Base-by-base conservation (phyloP, 1,140 invertebrate genomes). In the Aradophagus sp. region DNA sequence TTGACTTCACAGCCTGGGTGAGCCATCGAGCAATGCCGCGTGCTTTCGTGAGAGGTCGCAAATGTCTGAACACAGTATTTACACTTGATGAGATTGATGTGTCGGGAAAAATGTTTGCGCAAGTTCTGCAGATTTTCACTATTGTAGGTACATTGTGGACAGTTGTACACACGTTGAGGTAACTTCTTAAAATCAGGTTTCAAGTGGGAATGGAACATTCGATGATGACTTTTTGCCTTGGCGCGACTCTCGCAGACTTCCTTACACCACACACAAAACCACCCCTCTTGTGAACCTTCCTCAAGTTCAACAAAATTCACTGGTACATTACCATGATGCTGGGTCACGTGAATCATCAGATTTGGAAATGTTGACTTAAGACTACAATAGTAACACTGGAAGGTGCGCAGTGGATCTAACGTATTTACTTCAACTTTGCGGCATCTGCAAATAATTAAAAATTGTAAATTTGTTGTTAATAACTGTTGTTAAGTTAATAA, bases 171-270 rank as follows among this genome's bases (percentile, higher is more conserved):
- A 35, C 35, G 32, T 31, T 29, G 31, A 1, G 71, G 34, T 6
- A 69, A 4, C 59, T 63, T 76, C 15, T 68, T 78, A 8, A 80
- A 84, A 1, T 77, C 73, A 1, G 73, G 55, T 0, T 67, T 66
- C 3, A 84, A 29, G 17, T 85, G 80, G 0, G 84, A 82, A 26
- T 86, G 84, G 27, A 77, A 81, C 73, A 80, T 78, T 0, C 76
- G 76, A 1, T 86, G 83, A 58, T 86, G 84, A 4, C 38, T 63
- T 2, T 78, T 80, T 2, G 75, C 80, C 5, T 82, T 78, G 0
- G 36, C 47, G 1, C 79, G 74, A 2, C 71, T 75, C 0, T 79
- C 66, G 14, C 80, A 84, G 2, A 78, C 47, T 19, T 85, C 84
- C 2, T 80, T 15, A 44, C 82, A 81, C 79, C 78, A 70, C 1